Base-by-base conservation (phyloP, 1,140 invertebrate species). In the Drosophila neocordata region DNA sequence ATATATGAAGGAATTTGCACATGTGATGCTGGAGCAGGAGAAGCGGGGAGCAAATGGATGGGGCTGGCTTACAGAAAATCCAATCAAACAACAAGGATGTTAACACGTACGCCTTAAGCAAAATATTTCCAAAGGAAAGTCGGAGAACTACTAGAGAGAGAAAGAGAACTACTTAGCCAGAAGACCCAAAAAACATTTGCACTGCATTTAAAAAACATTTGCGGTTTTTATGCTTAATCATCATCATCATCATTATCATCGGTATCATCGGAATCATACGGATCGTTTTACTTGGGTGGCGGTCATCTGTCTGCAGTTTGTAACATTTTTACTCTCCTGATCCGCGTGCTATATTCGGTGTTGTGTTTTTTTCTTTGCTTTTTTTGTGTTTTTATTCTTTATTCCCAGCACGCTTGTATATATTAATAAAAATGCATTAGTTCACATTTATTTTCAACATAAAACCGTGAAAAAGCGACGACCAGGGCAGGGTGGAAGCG, bases 351-450 rank as follows among this genome's bases (percentile, higher is more conserved):
- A 65, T 60, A 67, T 53, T 24, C 13, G 31, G 55, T 7, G 34
- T 37, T 56, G 55, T 37, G 31, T 44, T 35, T 27, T 22, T 12
- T 2, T 73, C n/a, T n/a, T n/a, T n/a, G n/a, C n/a, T n/a, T n/a
- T 57, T 64, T 51, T 44, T 44, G 7, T 6, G 15, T 44, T 15
- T 44, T 44, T 44, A 13, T 44, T 48, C 15, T 48, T 48, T 48
- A 88, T 88, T 88, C 84, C 84, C 84, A 84, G 79, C 84, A 89
- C 84, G 84, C 84, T 80, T 88, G 83, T 89, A 89, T 84, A 89
- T 89, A 85, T 89, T 89, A 89, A 89, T 89, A 89, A 89, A 88
- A 89, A 89, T 89, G 84, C 84, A 89, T 89, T 89, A 89, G 85
- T 89, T 77, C 79, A 89, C 84, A 89, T 89, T 89, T 89, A 89